phyloP scores from a whole-genome alignment of 2,888 invertebrate species.

The Meteorus colon region DNA sequence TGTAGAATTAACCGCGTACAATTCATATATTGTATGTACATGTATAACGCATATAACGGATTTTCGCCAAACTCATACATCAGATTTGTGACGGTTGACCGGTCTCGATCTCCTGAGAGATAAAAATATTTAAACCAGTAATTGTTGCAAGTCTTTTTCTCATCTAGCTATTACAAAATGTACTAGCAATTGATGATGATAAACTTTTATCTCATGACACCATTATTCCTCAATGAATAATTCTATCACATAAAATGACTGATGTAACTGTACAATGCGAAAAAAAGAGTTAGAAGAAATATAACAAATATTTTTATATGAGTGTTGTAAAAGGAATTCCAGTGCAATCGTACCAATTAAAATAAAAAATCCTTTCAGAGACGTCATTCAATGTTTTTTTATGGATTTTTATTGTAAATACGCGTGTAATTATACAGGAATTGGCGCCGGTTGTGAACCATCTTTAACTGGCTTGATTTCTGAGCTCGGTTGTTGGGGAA shows the following conservation, averaged over 20 bases:
- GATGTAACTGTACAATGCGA: too few relatives aligned
- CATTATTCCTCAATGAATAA: not conserved
- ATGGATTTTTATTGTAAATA: constrained; percentile 39
- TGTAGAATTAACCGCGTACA: not conserved
- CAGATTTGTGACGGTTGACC: not conserved
- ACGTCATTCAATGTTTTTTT: not conserved
- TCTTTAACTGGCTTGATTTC: constrained; percentile 84
- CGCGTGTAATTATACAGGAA: constrained; percentile 66
- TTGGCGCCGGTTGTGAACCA: constrained; percentile 75
- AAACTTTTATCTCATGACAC: not conserved
- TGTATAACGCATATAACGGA: not conserved
- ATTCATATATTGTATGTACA: not conserved
- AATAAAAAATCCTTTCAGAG: not conserved
- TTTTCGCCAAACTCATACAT: not conserved
- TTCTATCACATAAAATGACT: not conserved
- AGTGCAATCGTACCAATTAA: not conserved
- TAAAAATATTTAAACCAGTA: not conserved
- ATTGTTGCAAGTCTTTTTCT: not conserved
- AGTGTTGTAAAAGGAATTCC: too few relatives aligned
- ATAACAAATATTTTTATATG: not conserved
- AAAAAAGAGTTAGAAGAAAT: not conserved
- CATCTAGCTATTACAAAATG: not conserved
- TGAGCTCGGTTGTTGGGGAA: constrained; percentile 82
- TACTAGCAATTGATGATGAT: not conserved
- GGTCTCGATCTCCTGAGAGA: not conserved